Base-by-base conservation (phyloP, 1,140 invertebrate genomes). In the Drosophila fuyamai region DNA sequence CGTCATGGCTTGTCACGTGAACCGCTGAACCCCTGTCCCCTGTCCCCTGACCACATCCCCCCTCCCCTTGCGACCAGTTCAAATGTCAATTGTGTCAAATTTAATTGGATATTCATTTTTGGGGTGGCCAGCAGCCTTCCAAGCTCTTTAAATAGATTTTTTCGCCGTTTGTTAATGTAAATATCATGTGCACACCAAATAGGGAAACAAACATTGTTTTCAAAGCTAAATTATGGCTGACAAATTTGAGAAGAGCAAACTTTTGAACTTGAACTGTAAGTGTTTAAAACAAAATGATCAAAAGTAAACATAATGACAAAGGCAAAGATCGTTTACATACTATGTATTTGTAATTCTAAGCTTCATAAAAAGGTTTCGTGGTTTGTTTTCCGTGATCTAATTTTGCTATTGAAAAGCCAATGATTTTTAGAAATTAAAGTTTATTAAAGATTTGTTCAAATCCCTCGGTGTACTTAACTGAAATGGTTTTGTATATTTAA, bases 61-160 rank as follows among this genome's bases (percentile, higher is more conserved):
- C 32, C 4, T 12, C 16, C 12, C 4, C 38, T 5, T 4, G 13
- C 5, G 10, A 14, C 36, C 36, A 75, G 70, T 63, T 75, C 51
- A 75, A 65, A 75, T 67, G 74, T 76, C 55, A 76, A 67, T 59
- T 67, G 38, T 55, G 48, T 68, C 48, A 76, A 76, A 50, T 76
- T 76, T 76, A 76, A 76, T 76, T 76, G 74, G 48, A 59, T 76
- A 63, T 63, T 50, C 36, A 63, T 27, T 41, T 50, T 67, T 63
- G 63, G 59, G n/a, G 50, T 14, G 36, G n/a, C 13, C 44, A 35
- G 12, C 66, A 35, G 58, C 71, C 68, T 73, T 74, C 29, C 32
- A 13, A 16, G 50, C 27, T 62, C 60, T 51, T 18, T 50, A 70
- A 68, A 71, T 67, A 72, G 67, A 32, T 23, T 43, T 70, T 55